These are phyloP conservation scores for Catostylus mosaicus DNA, from an alignment of 30 jellyfish, hydroid and myxozoan species.

Conservation along the genomic window DNA sequence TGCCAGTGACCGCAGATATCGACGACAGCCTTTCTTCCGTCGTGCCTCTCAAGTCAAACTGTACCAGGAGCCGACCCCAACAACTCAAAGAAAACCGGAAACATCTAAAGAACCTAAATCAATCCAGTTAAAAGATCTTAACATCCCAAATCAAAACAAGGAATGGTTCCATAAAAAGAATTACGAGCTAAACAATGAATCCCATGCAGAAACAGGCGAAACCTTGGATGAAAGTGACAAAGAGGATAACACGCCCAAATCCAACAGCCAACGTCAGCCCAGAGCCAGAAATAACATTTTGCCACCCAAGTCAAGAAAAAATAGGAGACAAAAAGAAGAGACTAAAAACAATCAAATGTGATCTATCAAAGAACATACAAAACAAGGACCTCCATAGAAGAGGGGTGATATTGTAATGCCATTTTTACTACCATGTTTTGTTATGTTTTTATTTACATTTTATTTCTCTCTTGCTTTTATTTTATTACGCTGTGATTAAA, in stretches of 20 bases:
- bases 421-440: too few relatives aligned
- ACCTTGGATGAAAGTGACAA: neutral
- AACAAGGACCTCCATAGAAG: neutral
- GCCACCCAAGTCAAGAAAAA: neutral
- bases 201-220: neutral
- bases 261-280: neutral
- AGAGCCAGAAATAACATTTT: conserved; percentile 6
- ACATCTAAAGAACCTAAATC: neutral
- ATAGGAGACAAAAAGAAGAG: conserved; percentile 10
- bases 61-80: conserved; percentile 5
- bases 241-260: conserved; percentile 7
- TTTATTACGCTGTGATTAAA: too few relatives aligned
- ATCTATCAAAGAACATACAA: neutral
- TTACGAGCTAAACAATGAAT: neutral
- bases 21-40: conserved; percentile 5
- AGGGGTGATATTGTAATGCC: conserved; percentile 22
- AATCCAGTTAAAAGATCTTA: neutral
- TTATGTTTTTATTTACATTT: too few relatives aligned
- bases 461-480: too few relatives aligned
- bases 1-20: conserved; percentile 24
- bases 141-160: neutral
- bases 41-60: conserved; percentile 19
- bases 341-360: neutral
- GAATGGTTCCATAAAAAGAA: neutral
- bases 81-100: neutral